phyloP scores from a whole-genome alignment of 2,113 vertebrate genomes.

The Phylloscopus trochilus region DNA sequence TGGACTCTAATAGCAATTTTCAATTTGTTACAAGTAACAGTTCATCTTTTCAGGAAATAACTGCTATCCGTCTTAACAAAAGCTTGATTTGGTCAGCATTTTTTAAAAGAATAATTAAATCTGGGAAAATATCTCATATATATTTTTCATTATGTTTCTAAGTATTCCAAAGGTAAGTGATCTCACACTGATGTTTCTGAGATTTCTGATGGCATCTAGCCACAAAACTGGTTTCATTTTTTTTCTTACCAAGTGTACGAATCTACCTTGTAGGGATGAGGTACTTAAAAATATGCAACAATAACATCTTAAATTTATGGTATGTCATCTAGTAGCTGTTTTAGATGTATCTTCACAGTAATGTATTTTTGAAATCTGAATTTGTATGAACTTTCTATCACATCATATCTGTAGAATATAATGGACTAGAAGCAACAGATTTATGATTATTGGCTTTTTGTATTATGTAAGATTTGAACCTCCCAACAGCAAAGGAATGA shows the following conservation, averaged over 20 bases:
- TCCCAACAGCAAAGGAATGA: background rate
- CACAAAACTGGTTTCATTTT: background rate
- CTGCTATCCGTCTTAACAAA: background rate
- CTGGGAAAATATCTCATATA: background rate
- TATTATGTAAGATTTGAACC: slow-evolving; percentile 19
- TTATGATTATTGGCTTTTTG: background rate
- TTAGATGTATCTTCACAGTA: background rate
- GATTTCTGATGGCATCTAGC: background rate
- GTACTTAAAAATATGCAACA: background rate
- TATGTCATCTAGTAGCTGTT: background rate
- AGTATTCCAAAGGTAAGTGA: background rate
- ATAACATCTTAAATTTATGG: background rate
- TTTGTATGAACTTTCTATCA: background rate
- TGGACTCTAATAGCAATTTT: background rate
- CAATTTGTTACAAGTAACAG: background rate
- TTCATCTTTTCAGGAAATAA: background rate
- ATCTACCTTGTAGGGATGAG: background rate
- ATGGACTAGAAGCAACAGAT: background rate
- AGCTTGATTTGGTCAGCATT: background rate
- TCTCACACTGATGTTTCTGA: background rate
- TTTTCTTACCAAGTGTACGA: background rate
- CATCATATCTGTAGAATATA: background rate
- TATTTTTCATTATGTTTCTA: background rate
- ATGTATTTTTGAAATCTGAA: background rate
- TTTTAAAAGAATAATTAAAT: background rate